A percentile compares a stretch with the other conserved stretches of the same genome.
Conservation (phyloP, 2,888 invertebrate genomes). For the Leptinotarsa tumamoca region DNA sequence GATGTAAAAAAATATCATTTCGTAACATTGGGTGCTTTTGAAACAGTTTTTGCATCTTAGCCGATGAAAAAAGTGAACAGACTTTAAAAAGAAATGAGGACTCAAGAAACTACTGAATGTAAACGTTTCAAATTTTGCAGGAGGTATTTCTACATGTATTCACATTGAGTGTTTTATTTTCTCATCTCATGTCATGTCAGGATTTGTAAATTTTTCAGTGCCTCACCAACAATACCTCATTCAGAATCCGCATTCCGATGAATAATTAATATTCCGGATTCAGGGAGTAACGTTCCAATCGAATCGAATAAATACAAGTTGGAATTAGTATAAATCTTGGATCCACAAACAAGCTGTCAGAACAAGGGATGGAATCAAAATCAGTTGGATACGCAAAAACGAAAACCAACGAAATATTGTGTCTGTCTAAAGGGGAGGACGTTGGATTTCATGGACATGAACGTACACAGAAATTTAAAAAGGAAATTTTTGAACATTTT, state of each 20-base stretch:
- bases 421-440: neutral
- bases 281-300: neutral
- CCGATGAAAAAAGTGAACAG: too few species aligned
- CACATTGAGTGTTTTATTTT: neutral
- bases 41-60: too few species aligned
- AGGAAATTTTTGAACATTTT: too few species aligned
- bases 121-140: too few species aligned
- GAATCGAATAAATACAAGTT: neutral
- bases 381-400: neutral
- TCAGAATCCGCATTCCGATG: neutral
- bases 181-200: neutral
- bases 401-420: neutral
- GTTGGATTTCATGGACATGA: too few species aligned
- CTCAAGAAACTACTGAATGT: too few species aligned
- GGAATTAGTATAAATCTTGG: conserved; percentile 4
- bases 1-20: too few species aligned
- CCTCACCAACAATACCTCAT: neutral
- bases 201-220: neutral
- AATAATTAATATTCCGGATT: neutral
- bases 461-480: too few species aligned
- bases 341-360: conserved; percentile 7
- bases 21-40: too few species aligned
- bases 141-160: neutral
- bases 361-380: conserved; percentile 2
- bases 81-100: too few species aligned